A percentile compares a stretch with the other conserved stretches of the same genome.
phyloP scores from a whole-genome alignment of 2,113 vertebrate genomes.

The Vidua macroura region DNA sequence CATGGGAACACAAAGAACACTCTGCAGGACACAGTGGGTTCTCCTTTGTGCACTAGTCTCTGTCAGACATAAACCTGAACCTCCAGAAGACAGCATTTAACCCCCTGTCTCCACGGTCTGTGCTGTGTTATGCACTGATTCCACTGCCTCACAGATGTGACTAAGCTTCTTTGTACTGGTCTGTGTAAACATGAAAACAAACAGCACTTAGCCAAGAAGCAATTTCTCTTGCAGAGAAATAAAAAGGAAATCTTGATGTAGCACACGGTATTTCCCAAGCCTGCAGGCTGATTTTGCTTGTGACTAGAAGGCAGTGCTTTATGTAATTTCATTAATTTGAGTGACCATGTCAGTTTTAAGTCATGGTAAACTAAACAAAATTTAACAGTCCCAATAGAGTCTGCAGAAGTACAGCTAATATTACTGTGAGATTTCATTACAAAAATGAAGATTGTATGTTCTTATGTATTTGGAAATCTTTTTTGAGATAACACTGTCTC shows the following conservation, averaged over 20 bases:
- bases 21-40: not conserved
- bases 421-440: not conserved
- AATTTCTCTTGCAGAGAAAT: not conserved
- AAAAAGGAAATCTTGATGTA: not conserved
- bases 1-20: accelerated
- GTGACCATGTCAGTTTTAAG: not conserved
- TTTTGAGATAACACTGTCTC: not conserved
- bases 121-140: accelerated
- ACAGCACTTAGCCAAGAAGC: not conserved
- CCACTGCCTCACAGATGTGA: not conserved
- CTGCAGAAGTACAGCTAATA: not conserved
- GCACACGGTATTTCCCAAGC: not conserved
- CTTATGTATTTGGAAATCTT: not conserved
- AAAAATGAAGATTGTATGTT: not conserved
- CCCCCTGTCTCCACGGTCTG: no score
- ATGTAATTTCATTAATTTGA: not conserved
- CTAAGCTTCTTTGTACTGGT: not conserved
- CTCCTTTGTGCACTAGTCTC: not conserved
- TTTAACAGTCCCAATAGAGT: not conserved
- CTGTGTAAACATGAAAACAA: not conserved
- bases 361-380: not conserved
- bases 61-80: not conserved
- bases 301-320: not conserved
- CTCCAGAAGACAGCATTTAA: not conserved
- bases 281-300: not conserved